These are phyloP conservation scores for Cotesia typhae DNA, from an alignment of 1,140 invertebrate genomes.

Conservation along the genomic window DNA sequence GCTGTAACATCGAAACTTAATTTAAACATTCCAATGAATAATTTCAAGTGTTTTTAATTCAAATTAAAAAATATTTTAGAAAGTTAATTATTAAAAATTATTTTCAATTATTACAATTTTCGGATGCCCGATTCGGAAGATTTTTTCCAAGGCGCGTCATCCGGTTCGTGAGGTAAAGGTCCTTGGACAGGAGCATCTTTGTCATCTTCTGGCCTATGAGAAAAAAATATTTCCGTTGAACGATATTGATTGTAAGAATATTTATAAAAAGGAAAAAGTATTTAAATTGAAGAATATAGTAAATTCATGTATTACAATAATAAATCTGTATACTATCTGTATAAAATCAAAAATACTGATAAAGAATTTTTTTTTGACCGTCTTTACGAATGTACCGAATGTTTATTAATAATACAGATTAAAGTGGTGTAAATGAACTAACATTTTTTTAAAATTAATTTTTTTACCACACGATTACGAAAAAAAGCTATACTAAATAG, in stretches of 20 bases:
- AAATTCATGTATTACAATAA: too few species aligned
- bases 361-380: too few species aligned
- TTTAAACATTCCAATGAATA: neutral
- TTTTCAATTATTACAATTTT: constrained; percentile 83
- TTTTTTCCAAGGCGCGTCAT: constrained; percentile 92
- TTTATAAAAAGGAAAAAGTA: neutral
- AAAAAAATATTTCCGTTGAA: constrained; percentile 22
- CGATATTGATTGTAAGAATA: neutral
- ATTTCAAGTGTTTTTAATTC: neutral
- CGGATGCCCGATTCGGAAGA: constrained; percentile 85
- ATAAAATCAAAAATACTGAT: too few species aligned
- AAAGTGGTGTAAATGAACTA: too few species aligned
- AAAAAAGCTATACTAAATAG: too few species aligned
- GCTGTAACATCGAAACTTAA: constrained; percentile 59
- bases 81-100: constrained; percentile 13
- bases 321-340: too few species aligned
- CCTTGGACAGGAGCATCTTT: constrained; percentile 90
- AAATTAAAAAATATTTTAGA: neutral
- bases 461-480: too few species aligned
- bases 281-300: too few species aligned
- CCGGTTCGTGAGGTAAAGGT: constrained; percentile 93
- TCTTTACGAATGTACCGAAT: too few species aligned
- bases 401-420: too few species aligned
- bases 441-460: too few species aligned
- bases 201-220: constrained; percentile 70